Percentiles rank a stretch among this genome's conserved stretches.
These are phyloP conservation scores for Pantala flavescens DNA, from an alignment of 1,140 invertebrate species.

Conservation along the genomic window DNA sequence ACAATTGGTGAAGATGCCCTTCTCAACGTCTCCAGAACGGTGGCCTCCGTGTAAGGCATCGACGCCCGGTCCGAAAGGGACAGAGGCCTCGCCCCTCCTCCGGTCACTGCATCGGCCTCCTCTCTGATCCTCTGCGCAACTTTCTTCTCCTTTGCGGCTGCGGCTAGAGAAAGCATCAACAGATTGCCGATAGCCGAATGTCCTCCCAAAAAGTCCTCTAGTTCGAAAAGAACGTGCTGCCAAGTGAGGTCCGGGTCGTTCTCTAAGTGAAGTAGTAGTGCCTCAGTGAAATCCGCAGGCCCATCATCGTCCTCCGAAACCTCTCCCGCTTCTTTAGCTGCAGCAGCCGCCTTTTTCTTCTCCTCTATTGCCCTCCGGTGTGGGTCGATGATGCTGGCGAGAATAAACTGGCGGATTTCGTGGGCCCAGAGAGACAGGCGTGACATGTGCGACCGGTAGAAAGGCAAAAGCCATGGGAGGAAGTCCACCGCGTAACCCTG, in stretches of 20 bases:
- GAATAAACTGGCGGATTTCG: constrained; percentile 62
- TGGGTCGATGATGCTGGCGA: constrained; percentile 56
- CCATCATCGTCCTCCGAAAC: constrained; percentile 39
- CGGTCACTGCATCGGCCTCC: constrained; percentile 55
- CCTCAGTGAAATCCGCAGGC: constrained; percentile 60
- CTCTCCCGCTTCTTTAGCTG: constrained; percentile 22
- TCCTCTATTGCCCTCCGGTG: constrained; percentile 27
- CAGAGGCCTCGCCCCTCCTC: constrained; percentile 34
- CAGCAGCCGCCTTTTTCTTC: constrained; percentile 26
- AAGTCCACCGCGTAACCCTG: constrained; percentile 81
- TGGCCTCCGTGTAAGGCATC: constrained; percentile 75
- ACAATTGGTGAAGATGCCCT: constrained; percentile 79
- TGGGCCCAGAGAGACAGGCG: constrained; percentile 56
- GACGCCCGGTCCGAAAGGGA: constrained; percentile 51
- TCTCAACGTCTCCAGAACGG: constrained; percentile 66
- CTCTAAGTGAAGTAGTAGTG: constrained; percentile 53
- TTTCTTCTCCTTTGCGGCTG: constrained; percentile 49
- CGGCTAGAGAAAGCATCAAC: constrained; percentile 60
- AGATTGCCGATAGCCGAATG: constrained; percentile 78
- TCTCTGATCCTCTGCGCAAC: constrained; percentile 47
- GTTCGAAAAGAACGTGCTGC: constrained; percentile 62
- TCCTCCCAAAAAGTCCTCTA: constrained; percentile 79
- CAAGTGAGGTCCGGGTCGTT: constrained; percentile 49
- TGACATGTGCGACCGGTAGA: constrained; percentile 55
- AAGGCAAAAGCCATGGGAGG: constrained; percentile 66